Percentiles rank a stretch among this genome's conserved stretches.
These are phyloP conservation scores for Microtus obscurus DNA, from an alignment of 2,797 vertebrate genomes.

Conservation along the genomic window DNA sequence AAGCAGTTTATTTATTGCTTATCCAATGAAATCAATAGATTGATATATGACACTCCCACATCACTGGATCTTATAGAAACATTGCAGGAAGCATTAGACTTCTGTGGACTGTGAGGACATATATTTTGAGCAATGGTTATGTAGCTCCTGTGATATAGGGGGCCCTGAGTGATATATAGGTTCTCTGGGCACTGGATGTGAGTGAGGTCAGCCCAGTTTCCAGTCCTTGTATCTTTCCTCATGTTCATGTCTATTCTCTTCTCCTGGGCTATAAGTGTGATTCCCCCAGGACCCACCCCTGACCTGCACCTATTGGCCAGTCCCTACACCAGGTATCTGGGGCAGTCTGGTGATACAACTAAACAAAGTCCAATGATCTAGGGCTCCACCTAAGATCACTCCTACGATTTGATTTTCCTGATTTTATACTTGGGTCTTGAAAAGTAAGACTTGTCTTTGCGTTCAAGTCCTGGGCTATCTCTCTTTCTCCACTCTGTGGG, in stretches of 20 bases:
- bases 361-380: not conserved
- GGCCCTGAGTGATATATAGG: not conserved
- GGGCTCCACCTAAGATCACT: not conserved
- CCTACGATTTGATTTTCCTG: not conserved
- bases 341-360: not conserved
- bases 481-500: not conserved
- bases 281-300: too few species aligned
- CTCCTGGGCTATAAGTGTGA: not conserved
- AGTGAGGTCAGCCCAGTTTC: not conserved
- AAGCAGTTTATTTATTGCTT: too few species aligned
- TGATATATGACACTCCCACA: too few species aligned
- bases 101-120: not conserved
- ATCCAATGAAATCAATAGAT: too few species aligned
- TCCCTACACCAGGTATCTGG: not conserved
- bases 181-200: not conserved
- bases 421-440: not conserved
- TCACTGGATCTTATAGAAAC: not conserved
- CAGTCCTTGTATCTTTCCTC: not conserved
- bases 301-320: not conserved
- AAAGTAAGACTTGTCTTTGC: conserved; percentile 42
- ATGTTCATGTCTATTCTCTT: not conserved
- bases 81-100: conserved; percentile 3
- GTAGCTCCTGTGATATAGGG: not conserved
- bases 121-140: not conserved
- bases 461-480: not conserved